Percentiles rank a stretch among this genome's conserved stretches.
phyloP scores from a whole-genome alignment of 2,888 invertebrate species.

The Drosophila nigricruria region DNA sequence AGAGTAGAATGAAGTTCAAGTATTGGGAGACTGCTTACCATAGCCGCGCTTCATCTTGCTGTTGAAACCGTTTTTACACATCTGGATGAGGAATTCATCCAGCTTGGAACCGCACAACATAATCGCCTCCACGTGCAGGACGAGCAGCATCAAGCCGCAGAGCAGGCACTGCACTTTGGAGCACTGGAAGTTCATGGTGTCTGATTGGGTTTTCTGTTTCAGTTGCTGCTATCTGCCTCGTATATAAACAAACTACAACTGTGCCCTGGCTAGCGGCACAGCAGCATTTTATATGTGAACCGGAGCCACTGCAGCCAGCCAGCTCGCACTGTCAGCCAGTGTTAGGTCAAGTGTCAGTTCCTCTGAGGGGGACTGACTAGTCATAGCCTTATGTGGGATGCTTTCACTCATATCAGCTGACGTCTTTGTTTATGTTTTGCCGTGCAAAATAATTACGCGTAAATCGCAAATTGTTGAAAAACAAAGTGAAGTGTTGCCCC shows the following conservation, averaged over 20 bases:
- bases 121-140: constrained; percentile 29
- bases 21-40: constrained; percentile 28
- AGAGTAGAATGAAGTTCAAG: not conserved
- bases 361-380: constrained; percentile 14
- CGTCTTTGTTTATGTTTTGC: constrained; percentile 67
- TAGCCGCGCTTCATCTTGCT: constrained; percentile 56
- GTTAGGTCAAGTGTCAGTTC: constrained; percentile 71
- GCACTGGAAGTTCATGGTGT: constrained; percentile 33
- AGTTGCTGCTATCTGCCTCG: constrained; percentile 3
- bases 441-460: constrained; percentile 58
- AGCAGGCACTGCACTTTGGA: constrained; percentile 28
- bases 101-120: constrained; percentile 65
- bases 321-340: constrained; percentile 49
- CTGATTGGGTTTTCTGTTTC: too few relatives aligned
- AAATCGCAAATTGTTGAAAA: constrained; percentile 54
- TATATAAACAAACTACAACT: constrained; percentile 45
- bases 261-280: constrained; percentile 20
- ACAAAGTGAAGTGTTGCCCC: constrained; percentile 48
- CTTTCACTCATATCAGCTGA: constrained; percentile 64
- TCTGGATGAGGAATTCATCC: constrained; percentile 48
- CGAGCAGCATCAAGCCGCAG: constrained; percentile 36
- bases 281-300: constrained; percentile 57
- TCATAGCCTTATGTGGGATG: constrained; percentile 38
- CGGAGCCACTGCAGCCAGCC: constrained; percentile 15
- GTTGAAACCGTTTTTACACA: constrained; percentile 71